These are phyloP conservation scores for Dyspetes luteomarginatus DNA, from an alignment of 2,888 invertebrate genomes.

Conservation along the genomic window DNA sequence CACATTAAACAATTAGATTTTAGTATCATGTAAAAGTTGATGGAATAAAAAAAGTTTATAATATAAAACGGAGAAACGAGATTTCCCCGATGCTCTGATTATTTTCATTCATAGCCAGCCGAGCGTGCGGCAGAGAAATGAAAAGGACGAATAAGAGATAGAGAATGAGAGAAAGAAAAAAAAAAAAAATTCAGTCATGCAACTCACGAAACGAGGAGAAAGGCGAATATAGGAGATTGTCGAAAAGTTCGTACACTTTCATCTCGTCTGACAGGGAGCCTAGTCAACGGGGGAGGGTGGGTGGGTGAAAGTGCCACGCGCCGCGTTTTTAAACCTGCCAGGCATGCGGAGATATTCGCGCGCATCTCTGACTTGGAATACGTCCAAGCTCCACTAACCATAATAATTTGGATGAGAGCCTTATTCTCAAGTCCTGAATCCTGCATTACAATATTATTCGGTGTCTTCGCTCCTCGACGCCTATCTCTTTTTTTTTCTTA, in stretches of 20 bases:
- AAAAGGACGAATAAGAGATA: constrained; percentile 3
- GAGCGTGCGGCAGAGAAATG: constrained; percentile 35
- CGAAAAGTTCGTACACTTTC: constrained; percentile 63
- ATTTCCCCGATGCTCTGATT: constrained; percentile 40
- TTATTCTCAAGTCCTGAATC: constrained; percentile 60
- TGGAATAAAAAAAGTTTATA: constrained; percentile 13
- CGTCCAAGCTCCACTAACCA: constrained; percentile 66
- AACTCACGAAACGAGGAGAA: constrained; percentile 47
- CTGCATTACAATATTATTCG: constrained; percentile 59
- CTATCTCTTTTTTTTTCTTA: neutral
- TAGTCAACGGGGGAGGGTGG: constrained; percentile 47
- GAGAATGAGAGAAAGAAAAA: neutral
- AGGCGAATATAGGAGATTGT: constrained; percentile 31
- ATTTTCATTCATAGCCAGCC: constrained; percentile 31
- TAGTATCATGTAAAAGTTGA: neutral
- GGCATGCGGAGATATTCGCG: constrained; percentile 61
- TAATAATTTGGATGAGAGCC: constrained; percentile 66
- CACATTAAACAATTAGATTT: constrained; percentile 7
- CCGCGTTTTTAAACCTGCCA: constrained; percentile 58
- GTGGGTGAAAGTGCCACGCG: constrained; percentile 1
- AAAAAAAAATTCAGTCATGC: constrained; percentile 36
- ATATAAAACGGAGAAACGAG: neutral
- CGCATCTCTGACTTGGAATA: constrained; percentile 55
- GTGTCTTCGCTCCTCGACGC: constrained; percentile 36
- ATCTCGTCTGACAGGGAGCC: constrained; percentile 55